A percentile compares a stretch with the other conserved stretches of the same genome.
phyloP scores from a whole-genome alignment of 2,113 vertebrate genomes.

The Rhegmatorhina hoffmannsi region DNA sequence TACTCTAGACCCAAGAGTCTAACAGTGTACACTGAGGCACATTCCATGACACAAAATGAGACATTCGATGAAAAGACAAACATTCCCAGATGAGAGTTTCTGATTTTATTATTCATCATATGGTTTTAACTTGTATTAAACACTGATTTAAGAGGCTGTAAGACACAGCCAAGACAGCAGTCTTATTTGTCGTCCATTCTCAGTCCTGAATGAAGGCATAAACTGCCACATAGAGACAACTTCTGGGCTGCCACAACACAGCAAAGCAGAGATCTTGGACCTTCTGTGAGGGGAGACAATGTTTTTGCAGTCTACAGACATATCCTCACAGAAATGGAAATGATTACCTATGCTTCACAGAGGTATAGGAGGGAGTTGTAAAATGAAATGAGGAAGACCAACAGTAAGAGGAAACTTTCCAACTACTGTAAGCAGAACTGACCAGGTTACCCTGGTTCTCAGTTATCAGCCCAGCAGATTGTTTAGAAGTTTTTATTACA shows the following conservation, averaged over 20 bases:
- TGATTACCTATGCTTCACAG: not conserved
- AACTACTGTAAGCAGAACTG: not conserved
- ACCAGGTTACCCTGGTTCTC: not conserved
- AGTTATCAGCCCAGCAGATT: not conserved
- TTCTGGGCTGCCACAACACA: not conserved
- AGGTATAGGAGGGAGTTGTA: not conserved
- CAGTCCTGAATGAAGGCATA: not conserved
- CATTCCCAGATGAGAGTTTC: not conserved
- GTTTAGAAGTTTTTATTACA: not conserved
- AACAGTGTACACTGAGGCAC: not conserved
- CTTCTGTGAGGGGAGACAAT: accelerated
- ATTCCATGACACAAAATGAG: not conserved
- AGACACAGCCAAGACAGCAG: not conserved
- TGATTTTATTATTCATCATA: not conserved
- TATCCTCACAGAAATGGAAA: not conserved
- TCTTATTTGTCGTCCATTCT: not conserved
- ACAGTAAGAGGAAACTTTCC: not conserved
- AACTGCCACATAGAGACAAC: not conserved
- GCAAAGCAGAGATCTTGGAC: not conserved
- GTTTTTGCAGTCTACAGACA: not conserved
- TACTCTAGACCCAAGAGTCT: not conserved
- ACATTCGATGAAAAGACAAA: not conserved
- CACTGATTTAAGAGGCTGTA: not conserved
- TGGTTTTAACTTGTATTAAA: not conserved
- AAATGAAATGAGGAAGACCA: not conserved